A percentile compares a stretch with the other conserved stretches of the same genome.
Evolutionary conservation across 2,113 vertebrate genomes (phyloP).

Genomic region (Myotis davidii): DNA sequence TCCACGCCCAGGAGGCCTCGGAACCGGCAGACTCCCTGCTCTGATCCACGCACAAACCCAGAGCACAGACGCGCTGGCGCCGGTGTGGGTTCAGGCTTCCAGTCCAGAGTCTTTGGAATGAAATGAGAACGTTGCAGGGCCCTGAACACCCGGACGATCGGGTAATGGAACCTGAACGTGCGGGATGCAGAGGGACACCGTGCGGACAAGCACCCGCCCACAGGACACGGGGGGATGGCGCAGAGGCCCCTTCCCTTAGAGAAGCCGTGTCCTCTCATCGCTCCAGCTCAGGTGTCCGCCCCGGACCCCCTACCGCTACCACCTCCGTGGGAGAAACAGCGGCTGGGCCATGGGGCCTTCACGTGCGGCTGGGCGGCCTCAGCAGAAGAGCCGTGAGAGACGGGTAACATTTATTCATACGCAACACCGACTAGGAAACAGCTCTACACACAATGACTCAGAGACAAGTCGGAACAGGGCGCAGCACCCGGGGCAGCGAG

Average conservation of each 20-base stretch:
- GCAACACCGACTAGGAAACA: slow-evolving; percentile 90
- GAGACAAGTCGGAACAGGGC: slow-evolving; percentile 89
- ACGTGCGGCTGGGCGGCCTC: slow-evolving; percentile 87
- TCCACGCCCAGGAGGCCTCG: neutral
- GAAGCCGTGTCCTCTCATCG: neutral
- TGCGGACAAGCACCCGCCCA: neutral
- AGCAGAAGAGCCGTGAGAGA: slow-evolving; percentile 86
- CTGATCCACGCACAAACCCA: neutral
- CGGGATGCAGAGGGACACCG: accelerated
- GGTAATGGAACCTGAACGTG: neutral
- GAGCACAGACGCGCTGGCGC: neutral
- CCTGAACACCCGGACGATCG: neutral
- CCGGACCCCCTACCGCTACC: neutral
- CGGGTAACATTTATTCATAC: slow-evolving; percentile 91
- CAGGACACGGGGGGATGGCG: accelerated
- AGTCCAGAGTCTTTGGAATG: slow-evolving; percentile 19
- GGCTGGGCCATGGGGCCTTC: neutral
- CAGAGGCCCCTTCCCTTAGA: neutral
- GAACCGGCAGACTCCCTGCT: too few species aligned
- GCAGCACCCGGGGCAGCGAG: slow-evolving; percentile 85
- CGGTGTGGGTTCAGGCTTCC: neutral
- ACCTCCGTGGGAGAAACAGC: neutral
- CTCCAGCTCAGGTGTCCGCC: accelerated
- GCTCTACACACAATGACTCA: slow-evolving; percentile 93
- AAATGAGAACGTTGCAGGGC: neutral